These are phyloP conservation scores for Hydrotaea cyrtoneurina DNA, from an alignment of 2,888 invertebrate species.

Conservation along the genomic window DNA sequence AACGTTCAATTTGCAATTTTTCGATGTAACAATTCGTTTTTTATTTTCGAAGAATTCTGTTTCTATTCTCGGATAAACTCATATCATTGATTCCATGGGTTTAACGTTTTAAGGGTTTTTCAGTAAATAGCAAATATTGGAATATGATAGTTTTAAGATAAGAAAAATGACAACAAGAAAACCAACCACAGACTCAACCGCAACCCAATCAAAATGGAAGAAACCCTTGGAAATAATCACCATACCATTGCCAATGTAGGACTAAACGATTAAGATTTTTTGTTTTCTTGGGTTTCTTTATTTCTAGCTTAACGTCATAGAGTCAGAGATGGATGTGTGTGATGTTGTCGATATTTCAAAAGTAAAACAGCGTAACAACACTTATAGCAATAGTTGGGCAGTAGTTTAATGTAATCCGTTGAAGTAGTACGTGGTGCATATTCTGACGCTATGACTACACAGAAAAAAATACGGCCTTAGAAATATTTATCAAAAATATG, in stretches of 20 bases:
- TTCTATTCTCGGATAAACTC: not conserved
- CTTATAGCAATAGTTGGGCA: not conserved
- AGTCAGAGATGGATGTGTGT: not conserved
- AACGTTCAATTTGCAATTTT: constrained; percentile 37
- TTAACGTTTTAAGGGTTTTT: not conserved
- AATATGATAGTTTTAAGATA: not conserved
- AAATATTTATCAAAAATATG: too few relatives aligned
- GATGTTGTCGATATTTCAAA: not conserved
- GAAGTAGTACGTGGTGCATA: too few relatives aligned
- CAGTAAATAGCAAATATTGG: not conserved
- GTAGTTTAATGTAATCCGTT: too few relatives aligned
- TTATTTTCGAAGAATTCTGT: not conserved
- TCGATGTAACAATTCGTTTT: not conserved
- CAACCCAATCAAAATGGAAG: not conserved
- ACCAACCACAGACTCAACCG: not conserved
- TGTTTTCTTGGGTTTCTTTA: not conserved
- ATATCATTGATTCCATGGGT: not conserved
- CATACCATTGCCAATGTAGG: not conserved
- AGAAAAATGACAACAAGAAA: not conserved
- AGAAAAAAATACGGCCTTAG: too few relatives aligned
- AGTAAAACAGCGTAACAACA: not conserved
- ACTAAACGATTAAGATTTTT: not conserved
- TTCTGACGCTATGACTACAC: too few relatives aligned
- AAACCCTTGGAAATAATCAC: not conserved
- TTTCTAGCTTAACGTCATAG: not conserved